These are phyloP conservation scores for Phylloscopus collybita DNA, from an alignment of 2,797 vertebrate species.

Conservation along the genomic window DNA sequence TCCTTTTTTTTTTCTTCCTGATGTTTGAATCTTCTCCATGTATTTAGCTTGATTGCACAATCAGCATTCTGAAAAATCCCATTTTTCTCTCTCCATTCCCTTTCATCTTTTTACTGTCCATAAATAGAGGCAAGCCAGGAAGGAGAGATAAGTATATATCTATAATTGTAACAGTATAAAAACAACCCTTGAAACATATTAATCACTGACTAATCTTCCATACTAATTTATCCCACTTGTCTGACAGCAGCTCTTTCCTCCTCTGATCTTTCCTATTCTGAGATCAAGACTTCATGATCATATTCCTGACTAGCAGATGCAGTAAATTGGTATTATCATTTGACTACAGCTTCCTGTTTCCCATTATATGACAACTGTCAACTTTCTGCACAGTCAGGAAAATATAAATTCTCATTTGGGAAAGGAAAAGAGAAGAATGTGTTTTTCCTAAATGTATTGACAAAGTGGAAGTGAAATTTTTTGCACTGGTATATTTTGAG, in stretches of 20 bases:
- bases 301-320: slow-evolving; percentile 39
- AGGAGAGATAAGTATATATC: slow-evolving; percentile 56
- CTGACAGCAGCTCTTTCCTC: slow-evolving; percentile 42
- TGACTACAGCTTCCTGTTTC: slow-evolving; percentile 48
- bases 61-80: slow-evolving; percentile 56
- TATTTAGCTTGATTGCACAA: slow-evolving; percentile 49
- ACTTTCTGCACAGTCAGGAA: slow-evolving; percentile 13
- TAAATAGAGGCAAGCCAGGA: slow-evolving; percentile 68
- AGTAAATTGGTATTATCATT: slow-evolving; percentile 15
- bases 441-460: background rate
- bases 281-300: slow-evolving; percentile 32
- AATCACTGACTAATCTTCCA: slow-evolving; percentile 66
- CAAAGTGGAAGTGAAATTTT: background rate
- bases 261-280: slow-evolving; percentile 59
- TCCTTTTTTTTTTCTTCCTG: background rate
- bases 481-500: background rate
- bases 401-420: background rate
- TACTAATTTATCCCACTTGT: slow-evolving; percentile 63
- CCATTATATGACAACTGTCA: slow-evolving; percentile 5
- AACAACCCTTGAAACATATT: slow-evolving; percentile 61
- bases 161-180: slow-evolving; percentile 60
- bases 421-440: background rate
- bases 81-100: slow-evolving; percentile 14
- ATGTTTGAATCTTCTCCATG: slow-evolving; percentile 6
- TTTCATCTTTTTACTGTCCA: slow-evolving; percentile 49